A percentile compares a stretch with the other conserved stretches of the same genome.
Conservation (phyloP, 2,797 vertebrate species). For the Protonibea diacanthus region DNA sequence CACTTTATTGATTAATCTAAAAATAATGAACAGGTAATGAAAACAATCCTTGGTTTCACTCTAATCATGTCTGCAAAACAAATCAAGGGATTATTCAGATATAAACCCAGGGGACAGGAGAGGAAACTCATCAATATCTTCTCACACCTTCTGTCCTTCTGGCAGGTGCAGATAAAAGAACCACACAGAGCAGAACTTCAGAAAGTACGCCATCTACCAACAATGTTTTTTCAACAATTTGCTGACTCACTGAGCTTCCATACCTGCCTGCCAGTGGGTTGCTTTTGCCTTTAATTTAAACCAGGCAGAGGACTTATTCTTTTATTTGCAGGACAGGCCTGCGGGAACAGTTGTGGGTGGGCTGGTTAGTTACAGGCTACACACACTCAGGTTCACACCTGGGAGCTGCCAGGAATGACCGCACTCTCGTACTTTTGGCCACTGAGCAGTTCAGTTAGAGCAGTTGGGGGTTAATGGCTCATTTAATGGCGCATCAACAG, state of each 20-base stretch:
- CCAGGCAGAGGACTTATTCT: conserved; percentile 11
- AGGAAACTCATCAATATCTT: conserved; percentile 15
- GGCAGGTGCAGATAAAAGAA: conserved; percentile 17
- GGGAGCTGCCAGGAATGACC: conserved; percentile 56
- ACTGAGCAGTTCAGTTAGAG: conserved; percentile 59
- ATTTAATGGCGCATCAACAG: conserved; percentile 67
- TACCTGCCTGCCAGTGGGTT: conserved; percentile 11
- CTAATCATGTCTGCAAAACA: not conserved
- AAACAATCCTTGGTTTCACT: not conserved
- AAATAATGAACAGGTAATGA: conserved; percentile 20
- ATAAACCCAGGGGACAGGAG: not conserved
- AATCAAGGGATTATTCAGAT: conserved; percentile 8
- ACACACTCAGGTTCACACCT: conserved; percentile 49
- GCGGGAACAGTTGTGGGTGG: conserved; percentile 29
- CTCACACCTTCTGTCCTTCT: conserved; percentile 5
- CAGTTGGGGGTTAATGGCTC: conserved; percentile 64
- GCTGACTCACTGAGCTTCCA: conserved; percentile 26
- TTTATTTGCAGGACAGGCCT: conserved; percentile 45
- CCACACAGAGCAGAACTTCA: conserved; percentile 17
- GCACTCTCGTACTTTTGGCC: conserved; percentile 41
- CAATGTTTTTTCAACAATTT: conserved; percentile 28
- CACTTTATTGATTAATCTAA: not conserved
- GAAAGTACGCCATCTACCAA: not conserved
- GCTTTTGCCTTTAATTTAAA: conserved; percentile 39
- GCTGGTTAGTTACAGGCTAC: conserved; percentile 53